Evolutionary conservation across 2,797 vertebrate species (phyloP).

Genomic region (Micromesistius poutassou): DNA sequence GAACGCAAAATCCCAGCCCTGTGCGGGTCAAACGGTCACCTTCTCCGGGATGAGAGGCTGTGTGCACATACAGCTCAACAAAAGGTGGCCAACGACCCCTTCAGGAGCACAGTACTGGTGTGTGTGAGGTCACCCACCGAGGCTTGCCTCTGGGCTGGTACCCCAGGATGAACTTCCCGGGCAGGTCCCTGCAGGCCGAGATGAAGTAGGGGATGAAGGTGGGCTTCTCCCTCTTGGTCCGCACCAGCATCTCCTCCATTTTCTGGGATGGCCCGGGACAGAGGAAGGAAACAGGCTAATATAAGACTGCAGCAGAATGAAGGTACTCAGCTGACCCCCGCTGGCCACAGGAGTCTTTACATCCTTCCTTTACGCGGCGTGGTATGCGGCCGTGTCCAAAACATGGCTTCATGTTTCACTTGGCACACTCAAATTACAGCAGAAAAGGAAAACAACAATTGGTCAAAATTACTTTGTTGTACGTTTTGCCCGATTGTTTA

Average conservation of each 20-base stretch:
- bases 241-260: slow-evolving; percentile 93
- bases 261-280: slow-evolving; percentile 72
- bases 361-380: background rate
- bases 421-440: background rate
- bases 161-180: slow-evolving; percentile 97
- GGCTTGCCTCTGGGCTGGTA: slow-evolving; percentile 99
- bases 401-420: background rate
- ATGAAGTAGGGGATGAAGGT: slow-evolving; percentile 98
- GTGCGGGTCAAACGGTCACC: too few relatives aligned
- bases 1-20: too few relatives aligned
- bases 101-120: too few relatives aligned
- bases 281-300: background rate
- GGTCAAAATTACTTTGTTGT: background rate
- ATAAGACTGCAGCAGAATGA: background rate
- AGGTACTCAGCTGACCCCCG: too few relatives aligned
- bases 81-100: too few relatives aligned
- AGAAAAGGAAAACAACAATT: background rate
- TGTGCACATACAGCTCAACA: too few relatives aligned
- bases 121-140: slow-evolving; percentile 72
- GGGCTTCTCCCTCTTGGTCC: slow-evolving; percentile 94
- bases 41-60: too few relatives aligned
- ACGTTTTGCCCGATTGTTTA: too few relatives aligned
- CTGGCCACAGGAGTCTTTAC: background rate
- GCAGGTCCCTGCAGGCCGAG: slow-evolving; percentile 93
- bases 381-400: background rate